phyloP scores from a whole-genome alignment of 2,888 invertebrate genomes.

The Thereva unica region DNA sequence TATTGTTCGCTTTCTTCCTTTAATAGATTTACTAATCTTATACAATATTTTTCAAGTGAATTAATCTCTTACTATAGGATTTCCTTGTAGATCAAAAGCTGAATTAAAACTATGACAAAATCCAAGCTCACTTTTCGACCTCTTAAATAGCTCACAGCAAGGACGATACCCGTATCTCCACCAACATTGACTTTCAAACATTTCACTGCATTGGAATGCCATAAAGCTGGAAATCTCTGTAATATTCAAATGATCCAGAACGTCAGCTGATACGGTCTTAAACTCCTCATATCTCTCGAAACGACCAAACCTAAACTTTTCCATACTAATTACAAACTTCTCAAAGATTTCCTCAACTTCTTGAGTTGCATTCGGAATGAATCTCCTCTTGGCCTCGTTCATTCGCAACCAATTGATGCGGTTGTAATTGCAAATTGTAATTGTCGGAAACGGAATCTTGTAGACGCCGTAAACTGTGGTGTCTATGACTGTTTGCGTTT shows the following conservation, averaged over 20 bases:
- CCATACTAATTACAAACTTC: conserved; percentile 47
- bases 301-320: conserved; percentile 50
- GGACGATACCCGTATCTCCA: conserved; percentile 55
- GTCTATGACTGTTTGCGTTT: conserved; percentile 52
- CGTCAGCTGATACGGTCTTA: conserved; percentile 39
- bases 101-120: conserved; percentile 60
- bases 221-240: conserved; percentile 46
- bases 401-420: conserved; percentile 53
- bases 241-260: conserved; percentile 49
- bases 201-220: conserved; percentile 52
- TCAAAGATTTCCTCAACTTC: conserved; percentile 44
- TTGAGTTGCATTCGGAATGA: conserved; percentile 46
- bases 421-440: conserved; percentile 52
- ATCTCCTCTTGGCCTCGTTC: conserved; percentile 47
- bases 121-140: conserved; percentile 58
- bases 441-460: conserved; percentile 52
- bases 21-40: neutral
- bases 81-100: conserved; percentile 45
- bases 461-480: conserved; percentile 54
- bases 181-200: conserved; percentile 51
- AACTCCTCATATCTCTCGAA: conserved; percentile 49
- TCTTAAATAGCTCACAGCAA: conserved; percentile 58
- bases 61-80: conserved; percentile 44
- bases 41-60: neutral
- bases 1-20: conserved; percentile 26